A percentile compares a stretch with the other conserved stretches of the same genome.
Conservation (phyloP, 2,113 vertebrate genomes). For the Glaucomys volans region DNA sequence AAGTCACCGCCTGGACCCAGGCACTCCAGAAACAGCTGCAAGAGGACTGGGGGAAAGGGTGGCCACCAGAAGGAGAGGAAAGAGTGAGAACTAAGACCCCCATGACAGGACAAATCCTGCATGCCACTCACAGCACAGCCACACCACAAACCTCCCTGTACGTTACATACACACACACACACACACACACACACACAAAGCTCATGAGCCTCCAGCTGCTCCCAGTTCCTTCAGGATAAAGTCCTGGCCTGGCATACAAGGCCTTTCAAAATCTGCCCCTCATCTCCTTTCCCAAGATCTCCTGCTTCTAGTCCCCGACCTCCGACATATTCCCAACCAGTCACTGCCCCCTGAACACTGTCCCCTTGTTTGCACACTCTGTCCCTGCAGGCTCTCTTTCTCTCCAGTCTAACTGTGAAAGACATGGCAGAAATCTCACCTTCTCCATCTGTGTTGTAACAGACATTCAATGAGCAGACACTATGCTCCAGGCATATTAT, state of each 20-base stretch:
- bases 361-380: accelerated
- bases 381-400: not conserved
- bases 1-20: not conserved
- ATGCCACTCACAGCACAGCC: no score
- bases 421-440: not conserved
- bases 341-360: not conserved
- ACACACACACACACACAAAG: not conserved
- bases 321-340: not conserved
- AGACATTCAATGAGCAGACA: not conserved
- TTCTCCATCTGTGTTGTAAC: not conserved
- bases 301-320: not conserved
- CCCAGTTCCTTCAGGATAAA: not conserved
- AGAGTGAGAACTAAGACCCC: accelerated
- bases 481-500: not conserved
- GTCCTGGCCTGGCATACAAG: not conserved
- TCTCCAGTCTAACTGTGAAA: not conserved
- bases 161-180: not conserved
- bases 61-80: no score
- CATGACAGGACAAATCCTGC: accelerated
- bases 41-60: not conserved
- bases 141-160: no score
- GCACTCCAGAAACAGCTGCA: not conserved
- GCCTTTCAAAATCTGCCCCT: not conserved
- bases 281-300: not conserved
- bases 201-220: not conserved